Evolutionary conservation across 2,797 vertebrate species (phyloP), one percentile per base, ranked within the genome.

Genomic region (Avahi laniger): DNA sequence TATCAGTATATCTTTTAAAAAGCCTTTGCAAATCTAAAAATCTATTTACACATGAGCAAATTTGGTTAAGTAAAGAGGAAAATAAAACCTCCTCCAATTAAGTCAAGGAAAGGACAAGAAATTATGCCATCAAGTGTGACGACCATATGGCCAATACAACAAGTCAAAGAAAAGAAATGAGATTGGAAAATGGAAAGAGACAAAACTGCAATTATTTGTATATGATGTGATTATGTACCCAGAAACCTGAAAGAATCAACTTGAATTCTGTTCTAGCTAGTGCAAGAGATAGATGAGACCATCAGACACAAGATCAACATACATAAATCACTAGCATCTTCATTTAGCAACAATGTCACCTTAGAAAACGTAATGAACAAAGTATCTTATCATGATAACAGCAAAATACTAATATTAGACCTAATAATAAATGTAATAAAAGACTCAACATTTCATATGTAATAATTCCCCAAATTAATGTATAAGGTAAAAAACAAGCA

Each of bases 321-420:
- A 54, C 20, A 57, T 70, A 85, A 85, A 79, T 22, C 57, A 82
- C 80, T 52, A 35, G 30, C 1, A 38, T 89, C 30, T 89, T 90
- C 89, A 89, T 83, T 86, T 89, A 52, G 65, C 90, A 96, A 46
- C 28, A 93, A 65, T 75, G 26, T 78, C 48, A 30, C 73, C 38
- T 69, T 63, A 72, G n/a, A 93, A 90, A 96, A 91, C 43, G 41
- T 43, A 95, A 91, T 83, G 65, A 78, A 73, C 48, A 81, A 46
- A 84, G 10, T 11, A 54, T 69, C 3, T 90, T 63, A 82, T 50
- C 46, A 78, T 78, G 46, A 72, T 20, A 86, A 94, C 4, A 78
- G 52, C 30, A 95, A 95, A 97, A 80, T 52, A 13, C 80, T 96
- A 89, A 91, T 61, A 91, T 89, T 84, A 91, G 88, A 57, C 57